Base-by-base conservation (phyloP, 2,113 vertebrate genomes). In the Oreochromis spilurus region DNA sequence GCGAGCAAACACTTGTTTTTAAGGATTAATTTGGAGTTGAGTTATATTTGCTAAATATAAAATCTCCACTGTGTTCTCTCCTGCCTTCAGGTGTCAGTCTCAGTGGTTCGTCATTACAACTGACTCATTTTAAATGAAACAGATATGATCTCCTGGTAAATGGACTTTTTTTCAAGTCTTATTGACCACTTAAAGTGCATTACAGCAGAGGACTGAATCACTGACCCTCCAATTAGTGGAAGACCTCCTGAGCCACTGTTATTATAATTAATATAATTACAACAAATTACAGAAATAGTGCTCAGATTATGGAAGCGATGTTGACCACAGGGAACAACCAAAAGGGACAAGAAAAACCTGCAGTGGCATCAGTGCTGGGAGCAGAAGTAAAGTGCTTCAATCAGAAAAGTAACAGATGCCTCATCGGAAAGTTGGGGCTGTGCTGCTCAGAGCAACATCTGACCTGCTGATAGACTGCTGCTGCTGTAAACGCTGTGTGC, bases 401-500 rank as follows among this genome's bases (percentile, higher is more conserved):
- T 72, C 31, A 82, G 5, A 72, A 52, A 50, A 14, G 50, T 72
- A 79, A 52, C 34, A 84, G 82, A 81, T 84, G 50, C 65, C 84
- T 84, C 65, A 65, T 79, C 52, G 60, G 29, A 60, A 54, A 21
- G 48, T 79, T 55, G 14, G 9, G 6, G 24, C 83, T 38, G 29
- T 38, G 62, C 77, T 79, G 86, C 70, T 82, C 82, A 13, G 77
- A 83, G 60, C 48, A 40, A 65, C 80, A 50, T 85, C 45, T 92
- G 91, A 91, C 90, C 83, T 6, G 84, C 75, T 82, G 87, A 87
- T 79, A 45, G 87, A 81, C 81, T 57, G 87, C 12, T 24, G 67
- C 82, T 58, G 79, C 83, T 81, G 53, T 38, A 57, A 75, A 40
- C 17, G n/a, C 53, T 10, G 60, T 38, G 67, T 16, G 78, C 84